Conservation (phyloP, 2,888 invertebrate species). For the Rhopalosiphum nymphaeae region DNA sequence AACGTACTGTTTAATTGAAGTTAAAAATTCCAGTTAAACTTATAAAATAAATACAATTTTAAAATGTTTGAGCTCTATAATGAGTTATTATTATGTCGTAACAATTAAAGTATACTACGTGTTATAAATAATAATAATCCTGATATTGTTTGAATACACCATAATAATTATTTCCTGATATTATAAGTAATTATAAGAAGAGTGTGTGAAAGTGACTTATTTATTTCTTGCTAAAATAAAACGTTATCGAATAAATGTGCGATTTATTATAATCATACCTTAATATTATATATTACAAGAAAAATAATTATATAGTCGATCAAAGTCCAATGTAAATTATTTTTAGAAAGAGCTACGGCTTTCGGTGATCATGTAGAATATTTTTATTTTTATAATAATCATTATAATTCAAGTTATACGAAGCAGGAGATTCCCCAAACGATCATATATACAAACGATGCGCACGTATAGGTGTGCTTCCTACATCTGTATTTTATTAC, state of each 20-base stretch:
- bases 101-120: neutral
- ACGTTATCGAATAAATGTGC: neutral
- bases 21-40: neutral
- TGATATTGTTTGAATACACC: neutral
- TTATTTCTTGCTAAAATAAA: neutral
- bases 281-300: neutral
- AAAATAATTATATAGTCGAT: neutral
- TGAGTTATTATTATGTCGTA: conserved; percentile 1
- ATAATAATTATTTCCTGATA: neutral
- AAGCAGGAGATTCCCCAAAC: conserved; percentile 27
- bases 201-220: conserved; percentile 21
- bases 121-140: neutral
- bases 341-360: neutral
- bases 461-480: neutral
- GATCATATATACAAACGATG: conserved; percentile 8
- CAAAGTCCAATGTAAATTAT: neutral
- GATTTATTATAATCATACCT: neutral
- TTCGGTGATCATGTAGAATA: neutral
- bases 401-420: neutral
- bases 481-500: conserved; percentile 53
- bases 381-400: neutral
- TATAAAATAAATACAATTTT: conserved; percentile 7
- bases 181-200: neutral
- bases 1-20: conserved; percentile 23
- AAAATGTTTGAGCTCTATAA: neutral